These are phyloP conservation scores for Trichogramma pretiosum DNA, from an alignment of 1,140 invertebrate species.

Conservation along the genomic window DNA sequence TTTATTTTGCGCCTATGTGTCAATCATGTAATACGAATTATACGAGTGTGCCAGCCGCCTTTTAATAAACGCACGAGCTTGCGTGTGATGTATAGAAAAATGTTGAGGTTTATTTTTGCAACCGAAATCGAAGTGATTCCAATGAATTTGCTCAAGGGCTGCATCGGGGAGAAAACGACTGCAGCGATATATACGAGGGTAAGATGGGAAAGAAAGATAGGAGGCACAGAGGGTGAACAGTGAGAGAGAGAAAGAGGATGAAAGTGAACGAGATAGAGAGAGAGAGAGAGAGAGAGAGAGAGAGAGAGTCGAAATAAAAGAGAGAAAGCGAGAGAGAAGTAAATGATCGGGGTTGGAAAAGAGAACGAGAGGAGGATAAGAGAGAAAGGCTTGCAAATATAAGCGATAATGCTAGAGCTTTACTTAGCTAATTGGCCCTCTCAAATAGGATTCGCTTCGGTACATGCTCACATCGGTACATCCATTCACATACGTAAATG, in stretches of 20 bases:
- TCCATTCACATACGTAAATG: constrained; percentile 23
- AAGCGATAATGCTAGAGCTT: constrained; percentile 44
- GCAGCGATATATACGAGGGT: too few relatives aligned
- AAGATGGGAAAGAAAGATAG: constrained; percentile 15
- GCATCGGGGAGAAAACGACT: neutral
- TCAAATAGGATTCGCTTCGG: constrained; percentile 28
- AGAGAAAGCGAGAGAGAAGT: constrained; percentile 1
- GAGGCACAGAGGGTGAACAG: constrained; percentile 7
- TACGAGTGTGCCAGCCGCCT: too few relatives aligned
- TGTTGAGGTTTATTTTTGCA: too few relatives aligned
- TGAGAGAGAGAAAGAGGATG: neutral
- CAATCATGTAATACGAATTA: too few relatives aligned
- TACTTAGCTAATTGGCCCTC: constrained; percentile 46
- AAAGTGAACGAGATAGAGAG: constrained; percentile 3
- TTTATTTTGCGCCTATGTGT: too few relatives aligned
- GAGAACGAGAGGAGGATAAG: too few relatives aligned
- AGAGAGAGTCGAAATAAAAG: constrained; percentile 12
- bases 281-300: constrained; percentile 19
- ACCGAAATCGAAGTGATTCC: too few relatives aligned
- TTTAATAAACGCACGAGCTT: too few relatives aligned
- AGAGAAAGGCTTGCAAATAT: constrained; percentile 38
- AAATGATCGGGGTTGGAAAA: constrained; percentile 7
- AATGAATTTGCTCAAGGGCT: neutral
- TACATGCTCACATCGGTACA: constrained; percentile 20
- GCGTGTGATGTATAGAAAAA: too few relatives aligned